Percentiles rank a stretch among this genome's conserved stretches.
These are phyloP conservation scores for Myopa tessellatipennis DNA, from an alignment of 2,888 invertebrate genomes.

Conservation along the genomic window DNA sequence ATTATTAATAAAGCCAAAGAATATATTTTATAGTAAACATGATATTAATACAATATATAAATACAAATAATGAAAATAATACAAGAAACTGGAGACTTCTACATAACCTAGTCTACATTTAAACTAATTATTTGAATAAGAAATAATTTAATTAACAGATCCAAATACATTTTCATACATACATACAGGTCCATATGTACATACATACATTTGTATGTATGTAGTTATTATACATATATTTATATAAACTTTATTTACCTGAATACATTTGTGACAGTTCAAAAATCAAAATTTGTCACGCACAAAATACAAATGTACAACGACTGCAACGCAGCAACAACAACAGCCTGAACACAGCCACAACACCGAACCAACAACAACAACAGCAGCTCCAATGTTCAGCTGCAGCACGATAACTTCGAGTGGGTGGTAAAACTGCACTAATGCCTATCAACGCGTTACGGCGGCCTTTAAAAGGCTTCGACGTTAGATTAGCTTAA, in stretches of 20 bases:
- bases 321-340: neutral
- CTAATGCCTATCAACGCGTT: neutral
- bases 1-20: too few relatives aligned
- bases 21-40: too few relatives aligned
- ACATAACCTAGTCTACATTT: too few relatives aligned
- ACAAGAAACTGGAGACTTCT: too few relatives aligned
- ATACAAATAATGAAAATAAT: too few relatives aligned
- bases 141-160: too few relatives aligned
- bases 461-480: neutral
- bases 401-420: neutral
- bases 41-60: too few relatives aligned
- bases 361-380: neutral
- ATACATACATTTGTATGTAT: too few relatives aligned
- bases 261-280: neutral
- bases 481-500: neutral
- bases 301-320: neutral
- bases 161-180: too few relatives aligned
- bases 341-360: too few relatives aligned
- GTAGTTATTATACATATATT: neutral
- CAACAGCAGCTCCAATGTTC: neutral
- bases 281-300: neutral
- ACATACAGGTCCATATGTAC: too few relatives aligned
- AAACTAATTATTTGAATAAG: too few relatives aligned
- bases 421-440: neutral
- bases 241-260: conserved; percentile 4